Evolutionary conservation across 2,113 vertebrate genomes (phyloP), one percentile per base, ranked within the genome.

Genomic region (Xenotilapia longispinis): DNA sequence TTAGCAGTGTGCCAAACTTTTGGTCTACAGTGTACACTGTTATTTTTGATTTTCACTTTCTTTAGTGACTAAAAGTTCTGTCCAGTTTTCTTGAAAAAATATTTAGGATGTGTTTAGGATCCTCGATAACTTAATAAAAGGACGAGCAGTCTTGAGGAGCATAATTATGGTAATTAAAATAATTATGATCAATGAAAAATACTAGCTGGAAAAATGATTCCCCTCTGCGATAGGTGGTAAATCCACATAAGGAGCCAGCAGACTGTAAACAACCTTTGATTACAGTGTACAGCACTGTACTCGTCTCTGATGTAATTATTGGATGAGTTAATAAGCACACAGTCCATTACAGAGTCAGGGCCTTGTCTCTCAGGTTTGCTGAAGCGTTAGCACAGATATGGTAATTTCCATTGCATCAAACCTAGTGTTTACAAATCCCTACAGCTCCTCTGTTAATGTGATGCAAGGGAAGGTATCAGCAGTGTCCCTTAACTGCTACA

Each of bases 241-340:
- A 86, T 57, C 54, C 38, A 70, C 65, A 70, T 60, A 28, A 81
- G 53, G 40, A 90, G 87, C 81, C 36, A 75, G 49, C 80, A 63
- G 79, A 87, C 78, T 79, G 82, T 49, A 83, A 51, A 68, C 68
- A 31, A 81, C 11, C 15, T 87, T 63, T 88, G 55, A 91, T 88
- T 89, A 83, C 68, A 89, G 60, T 84, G 86, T 54, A 12, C 17
- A 68, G 17, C 70, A 13, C 17, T 63, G 33, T 53, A 36, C 68
- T 47, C 21, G 26, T 80, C 80, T 82, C 53, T 15, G 57, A 75
- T 58, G 84, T 23, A 91, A 73, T 91, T 87, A 82, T 33, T 60
- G 81, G 82, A 90, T 84, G 68, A 85, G 80, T 88, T 91, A 85
- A 92, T 95, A 70, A 86, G 81, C 9, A 33, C 57, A 57, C 57